Evolutionary conservation across 2,797 vertebrate species (phyloP).

Genomic region (Gouania willdenowi): DNA sequence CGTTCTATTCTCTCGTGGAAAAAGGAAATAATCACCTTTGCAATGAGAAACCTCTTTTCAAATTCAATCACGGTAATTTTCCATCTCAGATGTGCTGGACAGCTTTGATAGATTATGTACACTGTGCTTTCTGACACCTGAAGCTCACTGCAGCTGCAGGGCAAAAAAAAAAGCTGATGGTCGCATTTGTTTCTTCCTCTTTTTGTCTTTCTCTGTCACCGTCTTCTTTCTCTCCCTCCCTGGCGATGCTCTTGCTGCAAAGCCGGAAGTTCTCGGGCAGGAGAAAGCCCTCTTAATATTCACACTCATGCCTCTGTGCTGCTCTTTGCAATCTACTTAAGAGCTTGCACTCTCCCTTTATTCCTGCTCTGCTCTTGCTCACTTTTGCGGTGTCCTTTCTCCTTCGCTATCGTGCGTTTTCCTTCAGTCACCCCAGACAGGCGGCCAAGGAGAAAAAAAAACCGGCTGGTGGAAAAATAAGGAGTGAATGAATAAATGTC

Average conservation of each 20-base stretch:
- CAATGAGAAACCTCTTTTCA: constrained; percentile 30
- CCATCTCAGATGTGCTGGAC: constrained; percentile 30
- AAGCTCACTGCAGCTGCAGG: constrained; percentile 24
- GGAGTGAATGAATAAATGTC: constrained; percentile 7
- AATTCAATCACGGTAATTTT: constrained; percentile 50
- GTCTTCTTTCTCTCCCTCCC: constrained; percentile 12
- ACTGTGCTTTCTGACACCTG: constrained; percentile 52
- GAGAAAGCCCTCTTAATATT: constrained; percentile 69
- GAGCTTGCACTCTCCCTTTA: constrained; percentile 65
- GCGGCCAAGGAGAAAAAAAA: constrained; percentile 45
- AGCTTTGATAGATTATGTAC: constrained; percentile 53
- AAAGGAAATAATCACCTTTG: constrained; percentile 27
- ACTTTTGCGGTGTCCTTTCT: constrained; percentile 42
- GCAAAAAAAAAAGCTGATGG: constrained; percentile 29
- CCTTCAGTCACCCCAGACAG: constrained; percentile 44
- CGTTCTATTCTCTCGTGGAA: not conserved
- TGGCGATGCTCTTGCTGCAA: constrained; percentile 35
- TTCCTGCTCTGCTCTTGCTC: constrained; percentile 48
- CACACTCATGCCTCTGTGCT: constrained; percentile 63
- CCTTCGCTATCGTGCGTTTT: constrained; percentile 20
- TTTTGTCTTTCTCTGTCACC: constrained; percentile 15
- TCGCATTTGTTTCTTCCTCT: constrained; percentile 20
- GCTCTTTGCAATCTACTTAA: constrained; percentile 75
- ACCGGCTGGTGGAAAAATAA: constrained; percentile 9
- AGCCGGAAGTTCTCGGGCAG: constrained; percentile 52